Conservation (phyloP, 2,113 vertebrate genomes). For the Penelope pileata region DNA sequence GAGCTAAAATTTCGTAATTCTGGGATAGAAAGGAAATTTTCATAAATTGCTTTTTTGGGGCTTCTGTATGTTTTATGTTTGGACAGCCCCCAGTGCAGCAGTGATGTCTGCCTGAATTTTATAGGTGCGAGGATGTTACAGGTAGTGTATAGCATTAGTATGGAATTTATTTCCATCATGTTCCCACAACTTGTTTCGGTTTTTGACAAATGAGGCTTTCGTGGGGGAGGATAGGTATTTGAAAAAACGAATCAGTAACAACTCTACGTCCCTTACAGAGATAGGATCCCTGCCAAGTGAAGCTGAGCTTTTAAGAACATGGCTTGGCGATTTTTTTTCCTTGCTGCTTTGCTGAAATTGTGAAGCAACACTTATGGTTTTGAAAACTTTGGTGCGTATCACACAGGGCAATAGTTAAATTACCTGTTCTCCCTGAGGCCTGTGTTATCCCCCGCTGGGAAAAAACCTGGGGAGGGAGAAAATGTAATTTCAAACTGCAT, state of each 20-base stretch:
- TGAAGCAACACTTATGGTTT: neutral
- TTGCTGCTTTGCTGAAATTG: slow-evolving; percentile 3
- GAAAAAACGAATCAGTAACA: neutral
- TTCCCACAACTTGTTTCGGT: neutral
- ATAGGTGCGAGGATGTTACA: neutral
- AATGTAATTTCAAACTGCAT: slow-evolving; percentile 12
- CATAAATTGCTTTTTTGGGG: neutral
- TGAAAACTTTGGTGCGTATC: neutral
- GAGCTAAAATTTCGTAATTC: neutral
- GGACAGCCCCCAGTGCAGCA: neutral
- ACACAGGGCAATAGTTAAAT: neutral
- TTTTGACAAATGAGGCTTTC: neutral
- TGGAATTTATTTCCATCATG: neutral
- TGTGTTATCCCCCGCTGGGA: slow-evolving; percentile 30
- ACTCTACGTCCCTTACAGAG: neutral
- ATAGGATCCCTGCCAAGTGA: neutral
- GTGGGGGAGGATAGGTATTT: neutral
- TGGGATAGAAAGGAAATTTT: neutral
- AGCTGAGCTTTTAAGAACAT: neutral
- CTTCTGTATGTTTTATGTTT: neutral
- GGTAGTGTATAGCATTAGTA: neutral
- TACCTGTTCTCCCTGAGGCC: slow-evolving; percentile 37
- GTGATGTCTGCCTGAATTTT: neutral
- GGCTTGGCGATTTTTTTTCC: neutral
- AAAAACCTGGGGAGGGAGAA: slow-evolving; percentile 1